phyloP scores from a whole-genome alignment of 2,888 invertebrate genomes.

The Fissipunctia ypsillon region DNA sequence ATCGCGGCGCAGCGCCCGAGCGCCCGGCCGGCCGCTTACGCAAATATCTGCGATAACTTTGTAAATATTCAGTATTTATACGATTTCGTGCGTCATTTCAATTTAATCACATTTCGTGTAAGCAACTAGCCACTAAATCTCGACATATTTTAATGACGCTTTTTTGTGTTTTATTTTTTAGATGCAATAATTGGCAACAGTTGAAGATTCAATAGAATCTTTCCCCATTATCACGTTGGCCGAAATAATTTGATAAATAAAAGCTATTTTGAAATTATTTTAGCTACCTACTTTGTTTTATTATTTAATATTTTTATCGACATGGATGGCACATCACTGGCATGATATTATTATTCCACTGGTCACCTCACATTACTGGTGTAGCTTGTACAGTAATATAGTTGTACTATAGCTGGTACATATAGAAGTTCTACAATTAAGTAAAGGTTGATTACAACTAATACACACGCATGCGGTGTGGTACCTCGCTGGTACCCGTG shows the following conservation, averaged over 20 bases:
- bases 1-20: constrained; percentile 5
- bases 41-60: constrained; percentile 29
- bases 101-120: constrained; percentile 18
- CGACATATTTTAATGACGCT: constrained; percentile 19
- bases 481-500: constrained; percentile 20
- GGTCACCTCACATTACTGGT: background rate
- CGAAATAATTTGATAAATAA: constrained; percentile 8
- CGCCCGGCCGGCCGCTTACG: constrained; percentile 5
- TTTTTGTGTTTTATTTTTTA: constrained; percentile 7
- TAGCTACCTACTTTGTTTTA: background rate
- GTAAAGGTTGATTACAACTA: background rate
- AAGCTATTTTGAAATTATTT: background rate
- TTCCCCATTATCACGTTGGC: background rate
- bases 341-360: background rate
- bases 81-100: constrained; percentile 13
- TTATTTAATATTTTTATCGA: background rate
- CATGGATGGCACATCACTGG: background rate
- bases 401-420: background rate
- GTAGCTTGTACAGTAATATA: background rate
- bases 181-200: constrained; percentile 19
- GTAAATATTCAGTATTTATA: constrained; percentile 29
- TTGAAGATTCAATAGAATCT: background rate
- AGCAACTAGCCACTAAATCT: constrained; percentile 26
- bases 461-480: background rate
- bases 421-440: background rate